Conservation (phyloP, 2,888 invertebrate genomes). For the Andrena fulva region DNA sequence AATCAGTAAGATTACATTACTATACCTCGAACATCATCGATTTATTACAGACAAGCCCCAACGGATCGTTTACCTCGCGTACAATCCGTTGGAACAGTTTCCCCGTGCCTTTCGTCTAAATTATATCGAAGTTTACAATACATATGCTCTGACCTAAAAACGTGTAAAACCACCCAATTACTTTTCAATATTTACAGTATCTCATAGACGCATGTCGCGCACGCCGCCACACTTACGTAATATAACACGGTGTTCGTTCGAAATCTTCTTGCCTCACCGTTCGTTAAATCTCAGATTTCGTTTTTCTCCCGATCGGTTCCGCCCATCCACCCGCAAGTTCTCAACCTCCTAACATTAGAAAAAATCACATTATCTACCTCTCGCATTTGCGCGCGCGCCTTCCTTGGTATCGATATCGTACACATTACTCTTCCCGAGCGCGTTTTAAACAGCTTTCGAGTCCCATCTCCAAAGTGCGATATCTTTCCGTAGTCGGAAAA, state of each 20-base stretch:
- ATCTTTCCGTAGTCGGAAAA: not conserved
- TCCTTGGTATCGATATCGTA: conserved; percentile 21
- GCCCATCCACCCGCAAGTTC: not conserved
- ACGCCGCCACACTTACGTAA: conserved; percentile 58
- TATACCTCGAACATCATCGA: conserved; percentile 52
- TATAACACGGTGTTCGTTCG: conserved; percentile 65
- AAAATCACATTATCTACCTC: conserved; percentile 15
- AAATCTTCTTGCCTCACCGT: conserved; percentile 19
- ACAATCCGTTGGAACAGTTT: conserved; percentile 42
- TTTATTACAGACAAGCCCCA: conserved; percentile 41
- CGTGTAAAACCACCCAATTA: conserved; percentile 65
- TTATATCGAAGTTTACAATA: conserved; percentile 41
- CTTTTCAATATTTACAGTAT: conserved; percentile 67
- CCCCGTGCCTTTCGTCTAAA: conserved; percentile 17
- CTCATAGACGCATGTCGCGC: conserved; percentile 49
- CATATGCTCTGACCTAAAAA: conserved; percentile 64
- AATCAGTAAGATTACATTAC: conserved; percentile 71
- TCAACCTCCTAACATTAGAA: conserved; percentile 40
- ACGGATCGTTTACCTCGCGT: conserved; percentile 24
- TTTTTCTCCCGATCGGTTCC: not conserved
- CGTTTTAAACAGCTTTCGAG: conserved; percentile 5
- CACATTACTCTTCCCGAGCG: not conserved
- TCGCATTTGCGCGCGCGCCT: conserved; percentile 15
- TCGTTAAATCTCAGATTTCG: conserved; percentile 20
- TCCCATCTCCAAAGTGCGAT: not conserved